phyloP scores from a whole-genome alignment of 1,140 invertebrate genomes.

The Psix sp. region DNA sequence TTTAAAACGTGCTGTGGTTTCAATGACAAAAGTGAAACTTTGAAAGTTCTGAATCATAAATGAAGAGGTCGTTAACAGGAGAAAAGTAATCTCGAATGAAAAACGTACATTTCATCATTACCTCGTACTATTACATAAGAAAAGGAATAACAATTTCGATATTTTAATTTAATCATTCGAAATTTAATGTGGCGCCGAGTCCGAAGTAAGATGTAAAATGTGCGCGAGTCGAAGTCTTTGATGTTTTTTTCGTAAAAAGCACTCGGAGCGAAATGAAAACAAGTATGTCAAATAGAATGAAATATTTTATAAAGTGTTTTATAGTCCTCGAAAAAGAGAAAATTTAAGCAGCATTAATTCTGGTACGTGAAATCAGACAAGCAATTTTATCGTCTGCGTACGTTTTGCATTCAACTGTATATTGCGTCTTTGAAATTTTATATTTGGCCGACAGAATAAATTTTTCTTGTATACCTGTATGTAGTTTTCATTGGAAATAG shows the following conservation, averaged over 20 bases:
- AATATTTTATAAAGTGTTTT: constrained; percentile 38
- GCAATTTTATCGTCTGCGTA: constrained; percentile 1
- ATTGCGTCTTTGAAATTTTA: neutral
- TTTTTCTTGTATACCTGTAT: too few relatives aligned
- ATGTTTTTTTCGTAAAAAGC: constrained; percentile 15
- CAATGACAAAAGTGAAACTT: too few relatives aligned
- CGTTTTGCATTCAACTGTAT: neutral
- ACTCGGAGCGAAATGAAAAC: constrained; percentile 20
- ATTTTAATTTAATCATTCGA: constrained; percentile 6
- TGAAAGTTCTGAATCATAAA: too few relatives aligned
- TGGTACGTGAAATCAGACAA: constrained; percentile 10
- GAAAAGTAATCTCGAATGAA: too few relatives aligned
- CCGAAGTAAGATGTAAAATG: constrained; percentile 23
- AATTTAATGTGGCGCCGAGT: constrained; percentile 14
- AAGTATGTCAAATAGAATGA: constrained; percentile 34
- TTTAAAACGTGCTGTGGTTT: too few relatives aligned
- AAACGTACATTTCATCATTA: too few relatives aligned
- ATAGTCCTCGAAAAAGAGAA: constrained; percentile 25
- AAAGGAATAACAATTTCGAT: constrained; percentile 4
- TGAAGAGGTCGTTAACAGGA: too few relatives aligned
- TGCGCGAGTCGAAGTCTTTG: constrained; percentile 7
- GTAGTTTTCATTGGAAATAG: too few relatives aligned
- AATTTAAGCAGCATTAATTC: constrained; percentile 37
- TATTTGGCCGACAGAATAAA: too few relatives aligned
- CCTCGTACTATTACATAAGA: too few relatives aligned